These are phyloP conservation scores for Metalampra italica DNA, from an alignment of 2,888 invertebrate species.

Conservation along the genomic window DNA sequence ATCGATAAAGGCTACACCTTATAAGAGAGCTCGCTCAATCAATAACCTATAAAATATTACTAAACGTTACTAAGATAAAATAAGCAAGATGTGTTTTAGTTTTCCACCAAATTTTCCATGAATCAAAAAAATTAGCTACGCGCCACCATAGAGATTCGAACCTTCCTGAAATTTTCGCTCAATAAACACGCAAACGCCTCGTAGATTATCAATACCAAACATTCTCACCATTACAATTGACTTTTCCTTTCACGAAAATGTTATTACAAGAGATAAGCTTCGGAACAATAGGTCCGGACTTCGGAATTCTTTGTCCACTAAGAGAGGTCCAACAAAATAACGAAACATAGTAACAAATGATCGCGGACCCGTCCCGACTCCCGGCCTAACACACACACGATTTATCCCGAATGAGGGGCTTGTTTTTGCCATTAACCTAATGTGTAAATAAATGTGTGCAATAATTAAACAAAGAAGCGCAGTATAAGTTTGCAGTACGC, in stretches of 20 bases:
- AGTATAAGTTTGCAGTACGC: constrained; percentile 30
- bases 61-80: too few species aligned
- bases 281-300: constrained; percentile 34
- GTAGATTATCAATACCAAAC: not conserved
- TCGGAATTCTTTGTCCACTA: constrained; percentile 42
- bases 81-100: too few species aligned
- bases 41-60: too few species aligned
- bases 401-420: constrained; percentile 64
- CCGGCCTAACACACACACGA: constrained; percentile 38
- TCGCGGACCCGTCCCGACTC: constrained; percentile 16
- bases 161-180: too few species aligned
- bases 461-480: constrained; percentile 55
- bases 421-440: constrained; percentile 70
- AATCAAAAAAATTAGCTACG: too few species aligned
- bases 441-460: constrained; percentile 71
- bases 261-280: constrained; percentile 16
- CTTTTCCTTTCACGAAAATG: constrained; percentile 9
- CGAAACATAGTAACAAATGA: constrained; percentile 53
- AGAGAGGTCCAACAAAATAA: constrained; percentile 37
- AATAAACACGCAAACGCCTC: too few species aligned
- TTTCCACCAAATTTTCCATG: too few species aligned
- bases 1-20: too few species aligned
- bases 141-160: too few species aligned
- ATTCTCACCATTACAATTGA: not conserved
- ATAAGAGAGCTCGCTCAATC: too few species aligned